Percentiles rank a stretch among this genome's conserved stretches.
phyloP scores from a whole-genome alignment of 2,113 vertebrate genomes.

The Phrynocephalus versicolor region DNA sequence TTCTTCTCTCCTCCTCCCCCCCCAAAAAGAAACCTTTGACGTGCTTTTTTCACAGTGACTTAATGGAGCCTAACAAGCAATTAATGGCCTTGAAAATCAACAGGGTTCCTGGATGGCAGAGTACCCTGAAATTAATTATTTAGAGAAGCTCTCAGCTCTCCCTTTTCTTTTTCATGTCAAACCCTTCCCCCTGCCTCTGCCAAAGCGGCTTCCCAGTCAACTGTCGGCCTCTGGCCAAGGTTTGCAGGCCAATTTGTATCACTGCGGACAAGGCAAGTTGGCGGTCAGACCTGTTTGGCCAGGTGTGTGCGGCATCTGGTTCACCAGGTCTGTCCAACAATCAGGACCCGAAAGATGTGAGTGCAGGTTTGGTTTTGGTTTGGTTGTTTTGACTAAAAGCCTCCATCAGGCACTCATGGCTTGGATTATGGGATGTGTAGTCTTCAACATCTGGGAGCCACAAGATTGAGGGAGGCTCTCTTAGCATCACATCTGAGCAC shows the following conservation, averaged over 20 bases:
- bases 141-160: constrained; percentile 54
- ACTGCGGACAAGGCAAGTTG: background rate
- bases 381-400: too few species aligned
- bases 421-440: background rate
- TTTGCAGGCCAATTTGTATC: constrained; percentile 22
- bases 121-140: constrained; percentile 72
- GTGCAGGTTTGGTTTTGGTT: too few species aligned
- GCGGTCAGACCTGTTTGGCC: background rate
- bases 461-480: too few species aligned
- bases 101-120: constrained; percentile 38
- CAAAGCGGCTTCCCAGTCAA: constrained; percentile 51
- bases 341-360: too few species aligned
- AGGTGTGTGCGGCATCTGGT: background rate
- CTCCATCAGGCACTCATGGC: background rate
- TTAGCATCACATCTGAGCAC: too few species aligned
- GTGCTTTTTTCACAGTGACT: constrained; percentile 58
- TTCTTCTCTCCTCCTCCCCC: constrained; percentile 24
- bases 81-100: constrained; percentile 67
- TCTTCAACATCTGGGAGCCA: background rate
- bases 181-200: constrained; percentile 48
- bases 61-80: constrained; percentile 70
- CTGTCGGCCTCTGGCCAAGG: constrained; percentile 21
- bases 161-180: constrained; percentile 62
- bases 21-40: constrained; percentile 34
- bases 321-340: background rate